Evolutionary conservation across 2,797 vertebrate species (phyloP).

Genomic region (Erethizon dorsatum): DNA sequence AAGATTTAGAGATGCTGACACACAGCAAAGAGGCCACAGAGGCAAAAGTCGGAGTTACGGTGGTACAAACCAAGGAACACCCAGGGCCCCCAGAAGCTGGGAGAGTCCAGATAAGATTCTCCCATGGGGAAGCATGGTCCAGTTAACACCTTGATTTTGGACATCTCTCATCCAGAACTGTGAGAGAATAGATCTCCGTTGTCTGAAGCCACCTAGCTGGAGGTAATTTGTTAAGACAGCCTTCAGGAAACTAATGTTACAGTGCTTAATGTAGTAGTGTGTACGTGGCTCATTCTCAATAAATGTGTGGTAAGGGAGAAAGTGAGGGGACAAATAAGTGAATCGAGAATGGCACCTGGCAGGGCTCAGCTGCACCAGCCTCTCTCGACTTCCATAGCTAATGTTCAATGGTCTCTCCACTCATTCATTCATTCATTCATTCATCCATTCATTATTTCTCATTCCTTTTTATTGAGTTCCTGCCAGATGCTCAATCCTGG

Average conservation of each 20-base stretch:
- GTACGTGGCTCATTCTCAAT: not conserved
- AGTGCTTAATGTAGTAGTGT: not conserved
- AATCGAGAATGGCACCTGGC: not conserved
- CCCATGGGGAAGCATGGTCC: rapidly evolving
- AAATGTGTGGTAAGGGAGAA: not conserved
- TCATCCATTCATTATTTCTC: not conserved
- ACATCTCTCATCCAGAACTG: not conserved
- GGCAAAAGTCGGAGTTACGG: not conserved
- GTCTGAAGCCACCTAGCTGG: not conserved
- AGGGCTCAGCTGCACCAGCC: not conserved
- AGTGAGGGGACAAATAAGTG: not conserved
- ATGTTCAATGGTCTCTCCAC: not conserved
- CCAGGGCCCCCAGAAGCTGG: not conserved
- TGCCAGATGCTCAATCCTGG: not conserved
- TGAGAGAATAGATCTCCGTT: not conserved
- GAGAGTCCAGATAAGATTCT: not conserved
- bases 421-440: not conserved
- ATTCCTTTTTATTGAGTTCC: not conserved
- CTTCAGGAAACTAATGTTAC: not conserved
- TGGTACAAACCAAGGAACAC: not conserved
- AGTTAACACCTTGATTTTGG: not conserved
- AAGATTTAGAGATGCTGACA: not conserved
- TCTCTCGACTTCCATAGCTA: not conserved
- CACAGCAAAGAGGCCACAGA: not conserved
- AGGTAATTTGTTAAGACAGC: not conserved